Percentiles rank a stretch among this genome's conserved stretches.
Evolutionary conservation across 92 coral and sea anemone species (phyloP).

Genomic region (Ricordea florida): DNA sequence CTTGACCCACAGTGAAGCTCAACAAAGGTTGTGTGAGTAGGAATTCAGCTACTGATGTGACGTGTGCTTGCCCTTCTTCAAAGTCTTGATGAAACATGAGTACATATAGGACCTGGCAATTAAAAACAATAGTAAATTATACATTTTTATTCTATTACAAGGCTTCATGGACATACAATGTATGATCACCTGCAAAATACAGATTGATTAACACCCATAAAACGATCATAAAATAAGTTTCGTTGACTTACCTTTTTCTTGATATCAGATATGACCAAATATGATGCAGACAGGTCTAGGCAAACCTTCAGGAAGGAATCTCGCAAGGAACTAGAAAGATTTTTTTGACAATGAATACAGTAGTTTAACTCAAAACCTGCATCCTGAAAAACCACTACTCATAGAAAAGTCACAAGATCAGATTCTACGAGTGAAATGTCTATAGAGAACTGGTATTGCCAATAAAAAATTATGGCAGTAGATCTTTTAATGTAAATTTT

Average conservation of each 20-base stretch:
- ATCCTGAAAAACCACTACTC: too few species aligned
- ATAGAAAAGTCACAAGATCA: too few species aligned
- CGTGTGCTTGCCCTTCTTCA: conserved; percentile 90
- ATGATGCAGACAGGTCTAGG: conserved; percentile 86
- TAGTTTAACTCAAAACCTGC: too few species aligned
- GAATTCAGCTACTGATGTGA: conserved; percentile 91
- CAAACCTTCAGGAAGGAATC: conserved; percentile 71
- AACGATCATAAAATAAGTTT: neutral
- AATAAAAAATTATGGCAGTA: too few species aligned
- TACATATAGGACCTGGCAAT: conserved; percentile 74
- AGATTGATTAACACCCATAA: neutral
- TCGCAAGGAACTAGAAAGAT: neutral
- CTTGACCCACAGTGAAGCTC: conserved; percentile 89
- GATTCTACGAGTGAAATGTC: too few species aligned
- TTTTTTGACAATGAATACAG: too few species aligned
- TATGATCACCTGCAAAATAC: neutral
- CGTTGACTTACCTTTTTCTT: conserved; percentile 82
- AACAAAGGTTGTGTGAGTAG: conserved; percentile 93
- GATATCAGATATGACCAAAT: conserved; percentile 90
- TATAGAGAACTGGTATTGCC: too few species aligned
- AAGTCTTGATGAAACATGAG: conserved; percentile 89
- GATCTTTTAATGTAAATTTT: too few species aligned
- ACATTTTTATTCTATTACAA: neutral
- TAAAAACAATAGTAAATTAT: neutral
- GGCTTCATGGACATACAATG: too few species aligned